phyloP scores from a whole-genome alignment of 1,140 invertebrate species.

The Drosophila carrolli region DNA sequence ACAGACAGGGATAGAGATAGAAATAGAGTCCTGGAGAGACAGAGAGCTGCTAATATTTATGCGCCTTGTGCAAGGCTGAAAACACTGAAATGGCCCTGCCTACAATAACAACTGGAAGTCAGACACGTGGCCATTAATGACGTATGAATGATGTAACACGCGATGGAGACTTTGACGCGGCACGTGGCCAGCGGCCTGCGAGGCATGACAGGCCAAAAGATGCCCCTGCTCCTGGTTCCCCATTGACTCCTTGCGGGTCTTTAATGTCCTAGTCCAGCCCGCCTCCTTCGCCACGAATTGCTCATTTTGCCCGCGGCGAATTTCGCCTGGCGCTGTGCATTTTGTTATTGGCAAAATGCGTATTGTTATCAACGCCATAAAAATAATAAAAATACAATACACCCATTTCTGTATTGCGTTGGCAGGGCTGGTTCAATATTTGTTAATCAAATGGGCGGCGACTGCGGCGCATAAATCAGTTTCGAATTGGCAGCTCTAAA shows the following conservation, averaged over 20 bases:
- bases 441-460: constrained; percentile 73
- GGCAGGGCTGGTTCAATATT: constrained; percentile 43
- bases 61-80: constrained; percentile 56
- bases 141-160: constrained; percentile 85
- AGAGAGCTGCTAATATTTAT: constrained; percentile 65
- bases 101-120: constrained; percentile 71
- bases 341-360: constrained; percentile 52
- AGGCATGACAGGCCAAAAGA: constrained; percentile 60
- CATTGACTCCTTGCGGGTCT: constrained; percentile 59
- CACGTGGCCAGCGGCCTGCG: constrained; percentile 73
- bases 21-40: neutral
- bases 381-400: constrained; percentile 62
- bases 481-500: constrained; percentile 19
- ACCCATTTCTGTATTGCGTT: constrained; percentile 22
- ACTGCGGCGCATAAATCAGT: constrained; percentile 61
- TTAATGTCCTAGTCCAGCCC: constrained; percentile 48
- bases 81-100: constrained; percentile 71
- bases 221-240: constrained; percentile 25
- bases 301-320: constrained; percentile 65
- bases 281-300: constrained; percentile 39
- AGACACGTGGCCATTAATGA: constrained; percentile 84
- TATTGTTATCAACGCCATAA: constrained; percentile 68
- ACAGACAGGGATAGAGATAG: neutral
- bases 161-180: constrained; percentile 68
- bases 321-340: constrained; percentile 36